Conservation (phyloP, 2,113 vertebrate genomes). For the Agapornis roseicollis region DNA sequence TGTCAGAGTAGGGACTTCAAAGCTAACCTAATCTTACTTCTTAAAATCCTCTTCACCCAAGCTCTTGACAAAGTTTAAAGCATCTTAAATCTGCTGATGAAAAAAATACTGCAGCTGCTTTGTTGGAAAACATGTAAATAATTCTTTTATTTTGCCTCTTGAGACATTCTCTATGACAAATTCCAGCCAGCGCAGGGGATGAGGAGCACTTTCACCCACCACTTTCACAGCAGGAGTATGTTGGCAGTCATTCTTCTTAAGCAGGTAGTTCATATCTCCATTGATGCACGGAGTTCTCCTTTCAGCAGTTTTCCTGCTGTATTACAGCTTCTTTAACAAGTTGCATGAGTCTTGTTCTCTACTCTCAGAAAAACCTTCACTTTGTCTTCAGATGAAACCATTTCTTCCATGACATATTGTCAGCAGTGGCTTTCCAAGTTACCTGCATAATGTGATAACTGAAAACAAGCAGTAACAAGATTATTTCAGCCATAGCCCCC, state of each 20-base stretch:
- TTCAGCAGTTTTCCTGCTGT: not conserved
- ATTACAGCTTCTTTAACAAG: not conserved
- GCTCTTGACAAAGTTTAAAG: not conserved
- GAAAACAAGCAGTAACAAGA: constrained; percentile 11
- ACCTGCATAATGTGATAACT: not conserved
- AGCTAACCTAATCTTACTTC: not conserved
- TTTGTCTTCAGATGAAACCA: not conserved
- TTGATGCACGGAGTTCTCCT: not conserved
- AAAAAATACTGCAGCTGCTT: not conserved
- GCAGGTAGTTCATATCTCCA: not conserved
- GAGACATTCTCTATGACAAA: not conserved
- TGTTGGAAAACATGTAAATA: not conserved
- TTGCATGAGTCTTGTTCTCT: not conserved
- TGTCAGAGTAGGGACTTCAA: not conserved
- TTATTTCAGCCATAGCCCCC: not conserved
- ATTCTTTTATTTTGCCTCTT: not conserved
- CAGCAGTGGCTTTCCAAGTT: not conserved
- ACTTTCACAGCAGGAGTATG: not conserved
- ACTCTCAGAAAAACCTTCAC: not conserved
- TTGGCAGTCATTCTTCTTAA: not conserved
- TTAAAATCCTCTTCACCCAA: not conserved
- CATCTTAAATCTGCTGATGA: not conserved
- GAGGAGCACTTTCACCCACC: not conserved
- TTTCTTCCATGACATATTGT: not conserved
- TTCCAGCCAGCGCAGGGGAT: not conserved